Percentiles rank a stretch among this genome's conserved stretches.
phyloP scores from a whole-genome alignment of 2,888 invertebrate genomes.

The Zonitis immaculata region DNA sequence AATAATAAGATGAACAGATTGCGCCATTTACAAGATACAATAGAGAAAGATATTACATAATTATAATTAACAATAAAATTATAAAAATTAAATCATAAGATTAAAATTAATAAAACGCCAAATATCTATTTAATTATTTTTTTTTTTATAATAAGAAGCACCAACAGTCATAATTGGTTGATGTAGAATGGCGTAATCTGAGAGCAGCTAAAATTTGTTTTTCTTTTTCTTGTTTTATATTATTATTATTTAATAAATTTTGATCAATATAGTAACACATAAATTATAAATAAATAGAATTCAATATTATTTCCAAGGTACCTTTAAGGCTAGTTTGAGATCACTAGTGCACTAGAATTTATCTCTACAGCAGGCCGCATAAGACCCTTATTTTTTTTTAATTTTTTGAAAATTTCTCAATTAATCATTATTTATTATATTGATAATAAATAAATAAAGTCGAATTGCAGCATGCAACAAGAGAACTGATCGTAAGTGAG shows the following conservation, averaged over 20 bases:
- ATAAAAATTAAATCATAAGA: constrained; percentile 3
- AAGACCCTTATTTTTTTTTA: constrained; percentile 22
- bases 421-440: too few species aligned
- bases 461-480: constrained; percentile 26
- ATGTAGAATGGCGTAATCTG: constrained; percentile 47
- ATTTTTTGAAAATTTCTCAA: not conserved
- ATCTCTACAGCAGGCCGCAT: constrained; percentile 41
- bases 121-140: too few species aligned
- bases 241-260: not conserved
- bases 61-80: constrained; percentile 3
- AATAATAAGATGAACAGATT: constrained; percentile 46
- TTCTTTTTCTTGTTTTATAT: not conserved
- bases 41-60: constrained; percentile 6
- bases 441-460: too few species aligned
- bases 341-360: constrained; percentile 46
- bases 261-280: constrained; percentile 33
- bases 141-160: too few species aligned
- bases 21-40: constrained; percentile 42
- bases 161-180: constrained; percentile 45
- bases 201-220: constrained; percentile 32
- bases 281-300: constrained; percentile 43
- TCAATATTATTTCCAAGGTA: constrained; percentile 46
- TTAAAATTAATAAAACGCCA: constrained; percentile 27
- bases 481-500: constrained; percentile 34
- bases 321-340: constrained; percentile 50